These are phyloP conservation scores for Drosophila anomelani DNA, from an alignment of 2,888 invertebrate species.

Conservation along the genomic window DNA sequence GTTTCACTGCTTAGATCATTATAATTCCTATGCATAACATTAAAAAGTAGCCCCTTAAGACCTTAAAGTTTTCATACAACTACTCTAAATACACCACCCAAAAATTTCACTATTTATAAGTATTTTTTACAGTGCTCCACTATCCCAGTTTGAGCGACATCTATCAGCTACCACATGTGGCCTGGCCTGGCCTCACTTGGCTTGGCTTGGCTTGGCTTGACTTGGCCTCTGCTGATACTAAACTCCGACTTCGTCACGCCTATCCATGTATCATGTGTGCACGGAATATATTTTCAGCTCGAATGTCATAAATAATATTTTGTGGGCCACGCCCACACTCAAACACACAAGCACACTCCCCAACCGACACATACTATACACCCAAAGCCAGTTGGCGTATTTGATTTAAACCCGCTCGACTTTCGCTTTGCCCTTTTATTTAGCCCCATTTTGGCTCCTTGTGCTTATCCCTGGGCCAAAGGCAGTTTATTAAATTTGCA, in stretches of 20 bases:
- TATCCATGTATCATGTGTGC: slow-evolving; percentile 58
- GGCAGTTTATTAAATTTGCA: slow-evolving; percentile 81
- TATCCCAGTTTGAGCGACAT: slow-evolving; percentile 68
- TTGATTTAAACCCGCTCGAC: slow-evolving; percentile 50
- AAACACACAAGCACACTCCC: slow-evolving; percentile 13
- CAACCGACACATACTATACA: background rate
- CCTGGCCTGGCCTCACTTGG: slow-evolving; percentile 31
- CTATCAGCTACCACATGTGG: slow-evolving; percentile 64
- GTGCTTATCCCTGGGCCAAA: slow-evolving; percentile 32
- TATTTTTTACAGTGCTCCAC: slow-evolving; percentile 8
- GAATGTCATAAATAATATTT: slow-evolving; percentile 75
- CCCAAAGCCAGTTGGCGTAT: slow-evolving; percentile 32
- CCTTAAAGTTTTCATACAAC: no score
- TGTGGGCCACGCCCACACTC: slow-evolving; percentile 52
- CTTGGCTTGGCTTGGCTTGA: slow-evolving; percentile 13
- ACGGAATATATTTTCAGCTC: slow-evolving; percentile 67
- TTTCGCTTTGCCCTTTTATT: slow-evolving; percentile 27
- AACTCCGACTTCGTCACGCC: slow-evolving; percentile 57
- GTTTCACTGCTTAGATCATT: background rate
- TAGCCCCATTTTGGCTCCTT: slow-evolving; percentile 27
- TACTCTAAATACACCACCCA: background rate
- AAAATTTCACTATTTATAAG: no score
- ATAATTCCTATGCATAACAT: no score
- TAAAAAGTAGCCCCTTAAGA: no score
- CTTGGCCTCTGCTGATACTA: slow-evolving; percentile 4